phyloP scores from a whole-genome alignment of 2,113 vertebrate genomes.

The Menidia beryllina region DNA sequence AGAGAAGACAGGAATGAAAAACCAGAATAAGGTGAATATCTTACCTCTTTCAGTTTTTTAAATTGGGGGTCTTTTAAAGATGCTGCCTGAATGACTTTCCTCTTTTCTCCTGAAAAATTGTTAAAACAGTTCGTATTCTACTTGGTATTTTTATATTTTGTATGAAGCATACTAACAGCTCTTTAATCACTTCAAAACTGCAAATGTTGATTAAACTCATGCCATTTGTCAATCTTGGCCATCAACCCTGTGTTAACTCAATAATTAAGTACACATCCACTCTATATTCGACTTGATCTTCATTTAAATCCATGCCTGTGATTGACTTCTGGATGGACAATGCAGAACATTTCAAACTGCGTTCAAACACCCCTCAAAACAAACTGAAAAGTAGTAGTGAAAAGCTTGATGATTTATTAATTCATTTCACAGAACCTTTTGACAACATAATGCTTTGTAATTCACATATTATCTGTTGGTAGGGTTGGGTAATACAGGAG shows the following conservation, averaged over 20 bases:
- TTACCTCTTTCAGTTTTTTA: slow-evolving; percentile 86
- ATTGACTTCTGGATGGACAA: not conserved
- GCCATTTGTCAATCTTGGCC: not conserved
- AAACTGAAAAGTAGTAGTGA: not conserved
- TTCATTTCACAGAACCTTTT: too few relatives aligned
- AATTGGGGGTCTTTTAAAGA: slow-evolving; percentile 83
- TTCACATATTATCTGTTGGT: too few relatives aligned
- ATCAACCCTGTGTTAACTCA: not conserved
- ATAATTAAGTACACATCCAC: not conserved
- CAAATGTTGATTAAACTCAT: slow-evolving; percentile 2
- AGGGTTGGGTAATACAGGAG: too few relatives aligned
- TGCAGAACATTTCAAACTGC: too few relatives aligned
- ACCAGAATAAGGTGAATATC: not conserved
- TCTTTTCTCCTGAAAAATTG: slow-evolving; percentile 81
- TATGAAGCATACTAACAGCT: not conserved
- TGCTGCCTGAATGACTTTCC: slow-evolving; percentile 82
- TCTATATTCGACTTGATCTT: not conserved
- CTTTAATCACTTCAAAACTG: not conserved
- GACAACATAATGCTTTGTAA: too few relatives aligned
- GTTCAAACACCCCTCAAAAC: not conserved
- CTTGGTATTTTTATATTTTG: not conserved
- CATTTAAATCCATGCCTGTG: not conserved
- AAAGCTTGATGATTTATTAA: too few relatives aligned
- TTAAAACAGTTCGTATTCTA: slow-evolving; percentile 7
- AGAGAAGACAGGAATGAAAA: slow-evolving; percentile 3